These are phyloP conservation scores for Leistus spinibarbis DNA, from an alignment of 2,888 invertebrate species.

Conservation along the genomic window DNA sequence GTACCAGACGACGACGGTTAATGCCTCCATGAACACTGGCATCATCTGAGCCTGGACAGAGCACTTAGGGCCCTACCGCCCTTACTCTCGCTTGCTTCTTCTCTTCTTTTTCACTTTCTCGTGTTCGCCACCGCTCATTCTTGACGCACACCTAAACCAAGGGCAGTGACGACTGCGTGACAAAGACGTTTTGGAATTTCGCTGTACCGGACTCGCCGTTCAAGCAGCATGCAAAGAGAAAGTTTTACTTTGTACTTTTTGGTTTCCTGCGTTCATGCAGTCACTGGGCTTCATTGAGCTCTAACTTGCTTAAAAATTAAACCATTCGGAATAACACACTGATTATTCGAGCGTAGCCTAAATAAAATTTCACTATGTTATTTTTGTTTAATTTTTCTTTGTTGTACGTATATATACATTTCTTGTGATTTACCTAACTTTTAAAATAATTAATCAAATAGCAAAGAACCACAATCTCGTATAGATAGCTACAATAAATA, in stretches of 20 bases:
- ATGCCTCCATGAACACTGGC: slow-evolving; percentile 25
- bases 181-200: not conserved
- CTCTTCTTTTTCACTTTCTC: not conserved
- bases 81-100: not conserved
- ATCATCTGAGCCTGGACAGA: slow-evolving; percentile 29
- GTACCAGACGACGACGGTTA: slow-evolving; percentile 23
- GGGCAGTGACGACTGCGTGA: not conserved
- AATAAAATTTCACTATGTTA: too few relatives aligned
- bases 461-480: too few relatives aligned
- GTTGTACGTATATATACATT: too few relatives aligned
- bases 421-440: too few relatives aligned
- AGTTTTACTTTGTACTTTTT: not conserved
- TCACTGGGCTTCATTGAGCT: too few relatives aligned
- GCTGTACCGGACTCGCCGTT: not conserved
- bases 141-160: not conserved
- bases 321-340: too few relatives aligned
- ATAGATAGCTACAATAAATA: too few relatives aligned
- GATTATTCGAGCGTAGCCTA: too few relatives aligned
- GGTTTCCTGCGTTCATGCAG: not conserved
- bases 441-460: too few relatives aligned
- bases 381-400: too few relatives aligned
- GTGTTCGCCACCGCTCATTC: not conserved
- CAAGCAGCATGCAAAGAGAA: not conserved
- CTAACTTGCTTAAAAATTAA: too few relatives aligned
- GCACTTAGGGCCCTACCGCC: slow-evolving; percentile 21